Conservation (phyloP, 2,797 vertebrate species). For the Ctenosaura bakeri region DNA sequence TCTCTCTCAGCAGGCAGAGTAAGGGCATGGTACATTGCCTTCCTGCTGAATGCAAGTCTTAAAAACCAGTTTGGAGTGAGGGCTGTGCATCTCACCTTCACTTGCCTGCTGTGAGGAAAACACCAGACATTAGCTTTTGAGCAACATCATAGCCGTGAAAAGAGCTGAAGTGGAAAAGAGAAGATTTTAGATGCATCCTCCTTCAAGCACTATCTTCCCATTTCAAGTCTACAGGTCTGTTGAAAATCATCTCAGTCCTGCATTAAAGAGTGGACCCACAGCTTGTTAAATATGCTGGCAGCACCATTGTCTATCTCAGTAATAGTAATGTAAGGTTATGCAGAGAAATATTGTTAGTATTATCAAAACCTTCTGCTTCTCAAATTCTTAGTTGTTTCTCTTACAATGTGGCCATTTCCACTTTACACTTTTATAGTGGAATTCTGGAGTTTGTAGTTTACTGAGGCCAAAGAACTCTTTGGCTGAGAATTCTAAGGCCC, state of each 20-base stretch:
- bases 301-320: background rate
- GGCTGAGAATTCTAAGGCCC: too few species aligned
- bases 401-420: background rate
- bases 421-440: too few species aligned
- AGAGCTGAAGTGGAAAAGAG: too few species aligned
- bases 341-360: too few species aligned
- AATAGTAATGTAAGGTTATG: background rate
- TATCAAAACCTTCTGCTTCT: background rate
- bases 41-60: background rate
- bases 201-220: background rate
- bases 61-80: background rate
- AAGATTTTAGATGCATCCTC: background rate
- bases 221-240: background rate
- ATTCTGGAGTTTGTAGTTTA: too few species aligned
- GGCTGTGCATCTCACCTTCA: too few species aligned
- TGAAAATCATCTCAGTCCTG: background rate
- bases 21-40: background rate
- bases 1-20: background rate
- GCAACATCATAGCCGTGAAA: background rate
- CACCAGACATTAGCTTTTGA: background rate
- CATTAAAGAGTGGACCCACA: background rate
- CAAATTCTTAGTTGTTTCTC: background rate
- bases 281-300: background rate
- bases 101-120: background rate
- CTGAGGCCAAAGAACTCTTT: too few species aligned